Evolutionary conservation across 1,140 invertebrate species (phyloP).

Genomic region (Lepidurus packardi): DNA sequence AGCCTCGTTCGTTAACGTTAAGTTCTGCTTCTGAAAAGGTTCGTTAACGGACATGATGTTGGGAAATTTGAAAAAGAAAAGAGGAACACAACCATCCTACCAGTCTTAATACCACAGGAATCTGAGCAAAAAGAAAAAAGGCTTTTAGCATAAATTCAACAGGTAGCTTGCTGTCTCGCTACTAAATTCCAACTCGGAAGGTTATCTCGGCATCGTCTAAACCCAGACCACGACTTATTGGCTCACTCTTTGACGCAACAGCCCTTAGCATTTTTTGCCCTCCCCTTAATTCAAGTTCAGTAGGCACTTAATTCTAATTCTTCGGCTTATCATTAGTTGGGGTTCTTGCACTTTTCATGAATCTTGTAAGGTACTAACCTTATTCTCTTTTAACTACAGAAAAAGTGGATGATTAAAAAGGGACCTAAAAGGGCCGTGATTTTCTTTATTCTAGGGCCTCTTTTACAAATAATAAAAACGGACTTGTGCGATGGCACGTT

Average conservation of each 20-base stretch:
- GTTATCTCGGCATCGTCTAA: conserved; percentile 21
- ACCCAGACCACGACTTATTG: conserved; percentile 21
- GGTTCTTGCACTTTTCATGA: neutral
- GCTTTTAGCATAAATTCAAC: conserved; percentile 19
- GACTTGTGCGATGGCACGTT: conserved; percentile 16
- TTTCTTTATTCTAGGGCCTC: neutral
- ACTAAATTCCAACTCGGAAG: conserved; percentile 6
- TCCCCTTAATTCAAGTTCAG: conserved; percentile 5
- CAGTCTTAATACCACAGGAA: neutral
- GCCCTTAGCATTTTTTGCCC: neutral
- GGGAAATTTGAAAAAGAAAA: neutral
- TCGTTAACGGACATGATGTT: conserved; percentile 18
- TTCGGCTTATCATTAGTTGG: neutral
- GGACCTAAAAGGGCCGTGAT: neutral
- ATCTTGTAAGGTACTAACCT: neutral
- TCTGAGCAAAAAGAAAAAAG: neutral
- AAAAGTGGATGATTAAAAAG: neutral
- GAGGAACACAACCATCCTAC: neutral
- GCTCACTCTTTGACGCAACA: conserved; percentile 15
- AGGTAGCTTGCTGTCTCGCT: neutral
- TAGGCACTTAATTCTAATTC: neutral
- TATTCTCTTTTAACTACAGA: neutral
- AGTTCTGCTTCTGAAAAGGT: conserved; percentile 11
- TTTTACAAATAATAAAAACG: conserved; percentile 4
- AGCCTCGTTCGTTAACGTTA: conserved; percentile 15